phyloP scores from a whole-genome alignment of 2,113 vertebrate genomes.

The Ictidomys tridecemlineatus region DNA sequence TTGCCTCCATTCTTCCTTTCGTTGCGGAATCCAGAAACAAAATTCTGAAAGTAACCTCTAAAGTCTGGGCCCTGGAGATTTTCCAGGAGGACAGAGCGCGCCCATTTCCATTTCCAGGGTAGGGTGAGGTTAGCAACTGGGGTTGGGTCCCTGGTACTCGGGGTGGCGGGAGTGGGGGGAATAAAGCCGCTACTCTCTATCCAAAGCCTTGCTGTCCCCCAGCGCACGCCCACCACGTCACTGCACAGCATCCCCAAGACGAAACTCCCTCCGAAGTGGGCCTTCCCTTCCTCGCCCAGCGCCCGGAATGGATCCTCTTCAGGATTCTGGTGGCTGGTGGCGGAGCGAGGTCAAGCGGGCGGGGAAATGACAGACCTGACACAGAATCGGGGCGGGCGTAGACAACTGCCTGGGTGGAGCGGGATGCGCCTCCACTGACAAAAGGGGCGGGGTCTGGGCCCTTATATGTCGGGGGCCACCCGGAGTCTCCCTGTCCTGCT shows the following conservation, averaged over 20 bases:
- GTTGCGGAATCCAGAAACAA: background rate
- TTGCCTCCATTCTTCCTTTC: too few species aligned
- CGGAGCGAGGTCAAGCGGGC: too few species aligned
- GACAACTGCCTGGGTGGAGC: too few species aligned
- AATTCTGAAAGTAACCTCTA: background rate
- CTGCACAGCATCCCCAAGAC: background rate
- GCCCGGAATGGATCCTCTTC: too few species aligned
- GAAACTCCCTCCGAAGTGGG: too few species aligned
- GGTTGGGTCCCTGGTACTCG: background rate
- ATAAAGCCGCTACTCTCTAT: background rate
- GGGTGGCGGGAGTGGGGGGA: background rate
- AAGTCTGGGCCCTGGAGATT: background rate
- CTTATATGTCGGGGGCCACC: accelerated
- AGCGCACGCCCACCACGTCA: background rate
- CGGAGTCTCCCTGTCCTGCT: background rate
- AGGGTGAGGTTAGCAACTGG: background rate
- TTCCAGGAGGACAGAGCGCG: background rate
- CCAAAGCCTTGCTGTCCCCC: accelerated
- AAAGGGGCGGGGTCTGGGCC: background rate
- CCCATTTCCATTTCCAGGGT: background rate
- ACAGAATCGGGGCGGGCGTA: background rate
- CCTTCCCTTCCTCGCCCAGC: too few species aligned
- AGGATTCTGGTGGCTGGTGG: background rate
- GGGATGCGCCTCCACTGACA: too few species aligned
- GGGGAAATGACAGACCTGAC: too few species aligned